Conservation (phyloP, 2,797 vertebrate species). For the Pangasius mekongensis region DNA sequence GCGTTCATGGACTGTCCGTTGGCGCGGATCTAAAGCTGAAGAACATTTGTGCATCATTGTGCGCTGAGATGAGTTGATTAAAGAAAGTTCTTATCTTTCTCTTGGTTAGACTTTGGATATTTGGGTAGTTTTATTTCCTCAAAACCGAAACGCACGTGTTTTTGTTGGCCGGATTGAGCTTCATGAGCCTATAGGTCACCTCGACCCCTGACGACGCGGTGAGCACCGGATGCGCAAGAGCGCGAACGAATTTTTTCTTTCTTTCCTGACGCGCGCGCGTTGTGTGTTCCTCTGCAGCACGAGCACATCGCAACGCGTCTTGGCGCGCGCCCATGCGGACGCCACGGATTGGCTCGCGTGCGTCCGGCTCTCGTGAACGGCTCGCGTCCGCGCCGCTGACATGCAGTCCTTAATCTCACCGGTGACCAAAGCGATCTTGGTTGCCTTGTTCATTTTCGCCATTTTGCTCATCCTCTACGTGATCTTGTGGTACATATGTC, state of each 20-base stretch:
- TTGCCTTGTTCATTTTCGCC: slow-evolving; percentile 86
- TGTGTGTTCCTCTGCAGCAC: slow-evolving; percentile 21
- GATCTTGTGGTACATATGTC: slow-evolving; percentile 88
- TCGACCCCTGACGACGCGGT: slow-evolving; percentile 44
- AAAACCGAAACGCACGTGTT: background rate
- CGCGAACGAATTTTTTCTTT: background rate
- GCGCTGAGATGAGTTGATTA: slow-evolving; percentile 13
- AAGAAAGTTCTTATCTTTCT: slow-evolving; percentile 18
- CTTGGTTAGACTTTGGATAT: background rate
- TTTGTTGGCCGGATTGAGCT: background rate
- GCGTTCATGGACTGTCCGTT: background rate
- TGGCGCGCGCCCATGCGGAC: slow-evolving; percentile 60
- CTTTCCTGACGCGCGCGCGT: slow-evolving; percentile 5
- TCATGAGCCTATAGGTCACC: slow-evolving; percentile 26
- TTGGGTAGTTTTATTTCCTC: background rate
- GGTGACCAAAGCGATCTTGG: slow-evolving; percentile 84
- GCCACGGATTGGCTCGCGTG: slow-evolving; percentile 30
- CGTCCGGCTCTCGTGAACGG: slow-evolving; percentile 20
- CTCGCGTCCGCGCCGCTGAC: slow-evolving; percentile 64
- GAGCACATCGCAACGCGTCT: slow-evolving; percentile 27
- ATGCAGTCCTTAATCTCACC: slow-evolving; percentile 86
- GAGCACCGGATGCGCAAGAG: slow-evolving; percentile 42
- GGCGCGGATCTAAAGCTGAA: background rate
- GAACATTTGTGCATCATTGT: background rate
- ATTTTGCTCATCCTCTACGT: slow-evolving; percentile 87